Base-by-base conservation (phyloP, 1,140 invertebrate species). In the Sycophaga agraensis region DNA sequence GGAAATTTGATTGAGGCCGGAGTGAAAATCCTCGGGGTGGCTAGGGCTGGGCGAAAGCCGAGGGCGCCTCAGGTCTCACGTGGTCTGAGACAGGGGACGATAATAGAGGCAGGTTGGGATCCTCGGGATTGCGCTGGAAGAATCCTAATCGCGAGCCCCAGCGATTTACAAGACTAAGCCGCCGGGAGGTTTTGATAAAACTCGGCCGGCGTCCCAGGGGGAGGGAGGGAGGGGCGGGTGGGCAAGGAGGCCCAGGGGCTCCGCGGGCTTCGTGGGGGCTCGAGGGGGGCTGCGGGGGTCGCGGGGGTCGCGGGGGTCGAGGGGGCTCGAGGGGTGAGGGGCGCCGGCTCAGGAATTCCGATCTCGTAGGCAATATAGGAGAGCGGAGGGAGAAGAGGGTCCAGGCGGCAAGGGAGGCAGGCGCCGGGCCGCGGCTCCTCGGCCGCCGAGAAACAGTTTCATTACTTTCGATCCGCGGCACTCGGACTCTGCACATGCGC, bases 351-450 rank as follows among this genome's bases (percentile, higher is more conserved):
- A 59, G 31, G 35, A 59, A 59, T 59, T 59, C 56, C 46, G 43
- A 59, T 59, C 56, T 59, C 56, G 56, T 59, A 59, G 56, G 56
- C 56, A 59, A 59, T 49, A 59, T 59, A 49, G 21, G 34, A 19
- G 55, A 2, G 14, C 35, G 12, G 14, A n/a, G n/a, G n/a, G n/a
- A n/a, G 21, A 12, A 12, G 31, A 48, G 55, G 55, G 55, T 57
- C 56, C 39, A 2, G 12, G 14, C 35, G 11, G 31, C 16, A 45
- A n/a, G n/a, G n/a, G n/a, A n/a, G n/a, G n/a, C n/a, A n/a, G n/a
- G n/a, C n/a, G n/a, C n/a, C n/a, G n/a, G n/a, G 14, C 12, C 35
- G 2, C 34, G 22, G n/a, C 43, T 11, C 5, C 22, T 28, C 19
- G 19, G 48, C 43, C 45, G n/a, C 46, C 17, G 19, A 59, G 56